Evolutionary conservation across 1,140 invertebrate species (phyloP).

Genomic region (Zaprionus capensis): DNA sequence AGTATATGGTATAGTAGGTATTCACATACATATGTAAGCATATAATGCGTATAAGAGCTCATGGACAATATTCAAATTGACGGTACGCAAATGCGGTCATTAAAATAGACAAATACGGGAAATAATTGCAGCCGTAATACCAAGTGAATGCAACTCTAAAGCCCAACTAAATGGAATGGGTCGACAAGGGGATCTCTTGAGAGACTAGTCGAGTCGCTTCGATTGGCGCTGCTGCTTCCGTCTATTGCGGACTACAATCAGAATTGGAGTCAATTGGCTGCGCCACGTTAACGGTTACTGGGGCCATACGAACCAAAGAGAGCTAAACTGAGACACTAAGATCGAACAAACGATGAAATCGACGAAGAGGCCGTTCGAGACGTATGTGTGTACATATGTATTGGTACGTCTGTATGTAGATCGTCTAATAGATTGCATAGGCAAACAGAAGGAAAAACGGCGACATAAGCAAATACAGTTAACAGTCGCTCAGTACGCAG

Average conservation of each 20-base stretch:
- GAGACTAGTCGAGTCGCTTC: background rate
- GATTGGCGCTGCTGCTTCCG: slow-evolving; percentile 28
- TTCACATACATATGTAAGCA: too few species aligned
- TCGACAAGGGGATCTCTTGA: background rate
- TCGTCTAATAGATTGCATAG: slow-evolving; percentile 59
- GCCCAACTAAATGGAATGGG: slow-evolving; percentile 15
- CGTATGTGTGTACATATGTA: background rate
- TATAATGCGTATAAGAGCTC: background rate
- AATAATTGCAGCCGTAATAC: slow-evolving; percentile 43
- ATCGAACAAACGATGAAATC: background rate
- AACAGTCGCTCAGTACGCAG: slow-evolving; percentile 32
- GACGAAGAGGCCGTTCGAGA: background rate
- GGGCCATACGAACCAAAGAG: slow-evolving; percentile 38
- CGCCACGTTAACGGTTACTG: slow-evolving; percentile 67
- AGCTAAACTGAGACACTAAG: slow-evolving; percentile 19
- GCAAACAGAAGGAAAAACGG: slow-evolving; percentile 41
- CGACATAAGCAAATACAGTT: slow-evolving; percentile 60
- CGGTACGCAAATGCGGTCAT: slow-evolving; percentile 27
- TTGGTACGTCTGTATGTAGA: slow-evolving; percentile 10
- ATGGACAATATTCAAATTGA: slow-evolving; percentile 19
- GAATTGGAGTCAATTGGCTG: slow-evolving; percentile 72
- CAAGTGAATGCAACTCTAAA: slow-evolving; percentile 3
- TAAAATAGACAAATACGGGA: slow-evolving; percentile 43
- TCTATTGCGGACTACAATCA: slow-evolving; percentile 33
- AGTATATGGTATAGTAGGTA: background rate